Evolutionary conservation across 1,140 invertebrate species (phyloP).

Genomic region (Lordiphosa clarofinis): DNA sequence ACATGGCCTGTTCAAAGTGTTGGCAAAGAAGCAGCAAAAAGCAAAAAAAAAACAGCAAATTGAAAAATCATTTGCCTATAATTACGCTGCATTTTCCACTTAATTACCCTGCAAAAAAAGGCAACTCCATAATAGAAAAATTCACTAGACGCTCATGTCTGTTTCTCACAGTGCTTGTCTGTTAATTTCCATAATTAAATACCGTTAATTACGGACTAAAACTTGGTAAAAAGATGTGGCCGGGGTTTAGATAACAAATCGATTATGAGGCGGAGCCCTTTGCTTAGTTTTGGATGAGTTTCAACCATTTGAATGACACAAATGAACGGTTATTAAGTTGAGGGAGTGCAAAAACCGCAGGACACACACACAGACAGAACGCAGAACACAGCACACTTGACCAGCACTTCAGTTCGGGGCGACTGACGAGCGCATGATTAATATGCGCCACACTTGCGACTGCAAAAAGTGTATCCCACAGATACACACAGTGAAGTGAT

Average conservation of each 20-base stretch:
- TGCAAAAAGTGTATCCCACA: slow-evolving; percentile 23
- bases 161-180: slow-evolving; percentile 54
- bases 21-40: slow-evolving; percentile 22
- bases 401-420: slow-evolving; percentile 29
- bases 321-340: slow-evolving; percentile 65
- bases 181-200: slow-evolving; percentile 75
- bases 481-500: slow-evolving; percentile 59
- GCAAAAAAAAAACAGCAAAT: slow-evolving; percentile 47
- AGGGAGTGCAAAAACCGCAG: slow-evolving; percentile 45
- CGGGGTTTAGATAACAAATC: slow-evolving; percentile 48
- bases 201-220: slow-evolving; percentile 58
- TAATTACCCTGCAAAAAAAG: slow-evolving; percentile 50
- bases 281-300: slow-evolving; percentile 1
- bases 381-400: slow-evolving; percentile 10
- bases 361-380: slow-evolving; percentile 24
- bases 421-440: slow-evolving; percentile 69
- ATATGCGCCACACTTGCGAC: slow-evolving; percentile 62
- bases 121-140: slow-evolving; percentile 11
- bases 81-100: slow-evolving; percentile 74
- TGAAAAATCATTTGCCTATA: slow-evolving; percentile 75
- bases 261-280: slow-evolving; percentile 27
- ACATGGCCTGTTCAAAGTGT: slow-evolving; percentile 46
- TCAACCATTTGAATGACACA: slow-evolving; percentile 52
- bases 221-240: slow-evolving; percentile 14
- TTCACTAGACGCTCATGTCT: slow-evolving; percentile 3